Percentiles rank a stretch among this genome's conserved stretches.
phyloP scores from a whole-genome alignment of 2,797 vertebrate species.

The Coregonus ussuriensis region DNA sequence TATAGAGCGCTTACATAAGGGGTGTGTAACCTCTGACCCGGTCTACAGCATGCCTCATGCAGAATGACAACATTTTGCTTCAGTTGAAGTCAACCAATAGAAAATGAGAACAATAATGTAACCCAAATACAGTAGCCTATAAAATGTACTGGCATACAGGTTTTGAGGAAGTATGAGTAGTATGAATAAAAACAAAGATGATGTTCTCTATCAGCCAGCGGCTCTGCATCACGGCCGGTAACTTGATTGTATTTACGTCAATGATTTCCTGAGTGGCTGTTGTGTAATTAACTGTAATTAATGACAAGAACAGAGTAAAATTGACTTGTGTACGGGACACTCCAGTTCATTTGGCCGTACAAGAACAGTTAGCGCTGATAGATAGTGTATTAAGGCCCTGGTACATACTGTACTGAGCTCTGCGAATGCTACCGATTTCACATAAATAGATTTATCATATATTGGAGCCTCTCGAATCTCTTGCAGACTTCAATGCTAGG shows the following conservation, averaged over 20 bases:
- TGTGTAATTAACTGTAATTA: conserved; percentile 28
- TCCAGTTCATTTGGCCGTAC: conserved; percentile 8
- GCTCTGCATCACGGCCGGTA: conserved; percentile 15
- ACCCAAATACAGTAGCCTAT: neutral
- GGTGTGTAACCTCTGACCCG: neutral
- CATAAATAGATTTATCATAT: neutral
- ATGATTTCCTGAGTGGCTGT: conserved; percentile 33
- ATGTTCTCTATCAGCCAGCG: neutral
- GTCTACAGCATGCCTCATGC: neutral
- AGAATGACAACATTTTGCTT: neutral
- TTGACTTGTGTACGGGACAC: conserved; percentile 16
- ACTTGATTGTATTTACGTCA: conserved; percentile 36
- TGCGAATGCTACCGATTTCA: neutral
- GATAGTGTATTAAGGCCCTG: too few species aligned
- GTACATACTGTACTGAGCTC: neutral
- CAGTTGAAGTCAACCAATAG: neutral
- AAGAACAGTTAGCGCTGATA: neutral
- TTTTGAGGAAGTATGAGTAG: neutral
- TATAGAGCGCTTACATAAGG: neutral
- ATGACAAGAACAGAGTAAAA: conserved; percentile 18
- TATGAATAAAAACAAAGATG: neutral
- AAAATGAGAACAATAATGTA: neutral
- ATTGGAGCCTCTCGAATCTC: too few species aligned
- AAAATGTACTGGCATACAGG: neutral
- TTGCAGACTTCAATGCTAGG: too few species aligned